phyloP scores from a whole-genome alignment of 2,888 invertebrate species.

The Clitarchus hookeri region DNA sequence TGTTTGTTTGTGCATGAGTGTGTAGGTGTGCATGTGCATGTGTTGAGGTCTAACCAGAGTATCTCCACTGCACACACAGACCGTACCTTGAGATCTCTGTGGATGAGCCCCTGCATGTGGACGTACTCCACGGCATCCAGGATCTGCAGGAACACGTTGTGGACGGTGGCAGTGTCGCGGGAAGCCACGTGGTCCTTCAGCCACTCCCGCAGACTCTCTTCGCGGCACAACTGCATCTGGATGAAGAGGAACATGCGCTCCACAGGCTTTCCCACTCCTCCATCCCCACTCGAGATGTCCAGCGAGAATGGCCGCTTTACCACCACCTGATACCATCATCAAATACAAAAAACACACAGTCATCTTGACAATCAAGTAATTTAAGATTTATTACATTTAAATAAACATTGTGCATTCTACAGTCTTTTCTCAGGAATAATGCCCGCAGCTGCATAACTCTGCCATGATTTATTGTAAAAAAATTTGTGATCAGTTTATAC shows the following conservation, averaged over 20 bases:
- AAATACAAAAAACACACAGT: not conserved
- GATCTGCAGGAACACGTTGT: slow-evolving; percentile 85
- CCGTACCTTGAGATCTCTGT: slow-evolving; percentile 89
- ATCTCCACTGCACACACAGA: not conserved
- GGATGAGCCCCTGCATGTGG: slow-evolving; percentile 89
- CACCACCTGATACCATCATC: not conserved
- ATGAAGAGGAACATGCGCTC: slow-evolving; percentile 83
- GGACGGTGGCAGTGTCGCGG: slow-evolving; percentile 56
- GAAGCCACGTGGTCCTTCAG: slow-evolving; percentile 61
- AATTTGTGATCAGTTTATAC: no score
- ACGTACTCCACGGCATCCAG: slow-evolving; percentile 95
- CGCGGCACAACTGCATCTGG: slow-evolving; percentile 95
- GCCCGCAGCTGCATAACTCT: no score
- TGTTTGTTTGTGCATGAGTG: not conserved
- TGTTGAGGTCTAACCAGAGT: not conserved
- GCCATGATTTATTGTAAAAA: no score
- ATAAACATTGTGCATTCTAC: no score
- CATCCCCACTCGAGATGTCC: slow-evolving; percentile 48
- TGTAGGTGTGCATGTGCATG: not conserved
- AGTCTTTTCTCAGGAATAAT: no score
- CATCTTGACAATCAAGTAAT: no score
- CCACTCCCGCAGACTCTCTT: slow-evolving; percentile 92
- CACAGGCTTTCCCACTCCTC: slow-evolving; percentile 39
- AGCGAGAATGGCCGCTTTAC: slow-evolving; percentile 51
- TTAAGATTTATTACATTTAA: no score